A percentile compares a stretch with the other conserved stretches of the same genome.
Evolutionary conservation across 2,888 invertebrate species (phyloP).

Genomic region (Callyntrura guangdongensis): DNA sequence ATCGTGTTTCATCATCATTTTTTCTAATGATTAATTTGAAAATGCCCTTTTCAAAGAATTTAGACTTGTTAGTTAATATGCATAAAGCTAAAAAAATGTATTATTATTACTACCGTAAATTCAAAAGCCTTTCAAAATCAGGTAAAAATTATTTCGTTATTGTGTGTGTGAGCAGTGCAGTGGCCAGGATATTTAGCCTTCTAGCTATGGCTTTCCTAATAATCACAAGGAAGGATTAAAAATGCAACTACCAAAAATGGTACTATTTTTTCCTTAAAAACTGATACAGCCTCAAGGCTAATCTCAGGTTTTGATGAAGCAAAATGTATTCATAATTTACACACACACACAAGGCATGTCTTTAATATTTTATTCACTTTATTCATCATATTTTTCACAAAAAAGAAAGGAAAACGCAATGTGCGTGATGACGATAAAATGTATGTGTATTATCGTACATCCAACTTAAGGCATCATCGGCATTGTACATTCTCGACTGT

Average conservation of each 20-base stretch:
- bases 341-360: neutral
- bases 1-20: conserved; percentile 53
- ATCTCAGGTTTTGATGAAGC: conserved; percentile 22
- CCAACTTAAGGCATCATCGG: too few species aligned
- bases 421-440: conserved; percentile 18
- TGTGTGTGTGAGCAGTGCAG: neutral
- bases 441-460: neutral
- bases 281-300: conserved; percentile 53
- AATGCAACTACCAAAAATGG: conserved; percentile 53
- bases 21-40: conserved; percentile 56
- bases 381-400: conserved; percentile 33
- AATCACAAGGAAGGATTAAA: conserved; percentile 5
- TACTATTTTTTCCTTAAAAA: conserved; percentile 38
- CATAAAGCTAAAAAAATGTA: neutral
- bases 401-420: conserved; percentile 34
- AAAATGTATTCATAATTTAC: neutral
- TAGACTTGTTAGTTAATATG: neutral
- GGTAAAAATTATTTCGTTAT: neutral
- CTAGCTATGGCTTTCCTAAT: conserved; percentile 29
- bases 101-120: neutral
- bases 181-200: neutral
- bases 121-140: neutral
- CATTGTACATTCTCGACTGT: neutral
- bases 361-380: conserved; percentile 13
- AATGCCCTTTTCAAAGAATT: conserved; percentile 28